Conservation (phyloP, 2,888 invertebrate species). For the Zootermopsis nevadensis region DNA sequence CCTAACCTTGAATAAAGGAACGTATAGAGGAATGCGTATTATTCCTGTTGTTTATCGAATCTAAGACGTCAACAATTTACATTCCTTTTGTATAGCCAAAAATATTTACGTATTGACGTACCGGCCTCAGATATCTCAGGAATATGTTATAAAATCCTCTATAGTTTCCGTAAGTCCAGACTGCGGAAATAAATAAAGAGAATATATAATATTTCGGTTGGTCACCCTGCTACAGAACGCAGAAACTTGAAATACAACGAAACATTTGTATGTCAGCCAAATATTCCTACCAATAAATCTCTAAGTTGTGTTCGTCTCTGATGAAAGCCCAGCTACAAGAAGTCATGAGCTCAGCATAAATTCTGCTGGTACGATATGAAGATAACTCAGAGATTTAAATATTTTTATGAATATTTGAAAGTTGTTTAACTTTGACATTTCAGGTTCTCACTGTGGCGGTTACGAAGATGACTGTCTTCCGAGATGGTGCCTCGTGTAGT, state of each 20-base stretch:
- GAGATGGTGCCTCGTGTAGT: too few relatives aligned
- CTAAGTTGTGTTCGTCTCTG: background rate
- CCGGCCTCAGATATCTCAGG: background rate
- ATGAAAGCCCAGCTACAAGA: background rate
- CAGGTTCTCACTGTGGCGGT: too few relatives aligned
- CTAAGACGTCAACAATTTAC: too few relatives aligned
- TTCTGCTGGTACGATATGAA: background rate
- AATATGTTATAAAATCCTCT: background rate
- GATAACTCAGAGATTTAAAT: background rate
- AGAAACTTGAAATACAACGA: background rate
- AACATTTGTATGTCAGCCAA: background rate
- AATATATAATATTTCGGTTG: background rate
- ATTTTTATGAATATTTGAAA: background rate
- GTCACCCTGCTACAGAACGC: background rate
- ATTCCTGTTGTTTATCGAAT: too few relatives aligned
- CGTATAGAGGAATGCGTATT: too few relatives aligned
- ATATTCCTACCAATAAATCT: background rate
- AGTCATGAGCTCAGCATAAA: background rate
- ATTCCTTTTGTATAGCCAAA: too few relatives aligned
- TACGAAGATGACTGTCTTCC: too few relatives aligned
- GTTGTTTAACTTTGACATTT: too few relatives aligned
- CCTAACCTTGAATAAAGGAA: too few relatives aligned
- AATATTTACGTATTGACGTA: too few relatives aligned
- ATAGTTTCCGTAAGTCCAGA: background rate
- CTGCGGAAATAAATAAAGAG: background rate